Percentiles rank a stretch among this genome's conserved stretches.
Evolutionary conservation across 2,797 vertebrate species (phyloP).

Genomic region (Luscinia megarhynchos): DNA sequence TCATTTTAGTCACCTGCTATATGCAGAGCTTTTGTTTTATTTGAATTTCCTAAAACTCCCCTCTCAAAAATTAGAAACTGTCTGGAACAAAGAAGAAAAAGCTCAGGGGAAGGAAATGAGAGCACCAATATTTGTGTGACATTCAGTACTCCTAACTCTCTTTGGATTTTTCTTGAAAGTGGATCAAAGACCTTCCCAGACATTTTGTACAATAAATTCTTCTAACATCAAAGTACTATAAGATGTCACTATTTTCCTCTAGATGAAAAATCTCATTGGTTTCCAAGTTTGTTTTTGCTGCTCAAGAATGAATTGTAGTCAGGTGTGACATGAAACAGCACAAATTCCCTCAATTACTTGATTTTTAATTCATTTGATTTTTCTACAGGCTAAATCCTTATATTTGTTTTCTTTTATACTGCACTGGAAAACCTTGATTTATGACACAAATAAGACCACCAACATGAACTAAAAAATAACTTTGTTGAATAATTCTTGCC

Average conservation of each 20-base stretch:
- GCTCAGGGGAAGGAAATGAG: slow-evolving; percentile 1
- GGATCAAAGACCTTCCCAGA: slow-evolving; percentile 25
- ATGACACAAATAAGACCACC: not conserved
- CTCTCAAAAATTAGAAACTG: not conserved
- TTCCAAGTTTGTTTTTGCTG: slow-evolving; percentile 5
- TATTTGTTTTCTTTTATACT: not conserved
- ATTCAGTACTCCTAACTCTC: not conserved
- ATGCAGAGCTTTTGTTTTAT: not conserved
- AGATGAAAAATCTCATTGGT: not conserved
- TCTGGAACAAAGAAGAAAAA: not conserved
- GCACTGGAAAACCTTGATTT: not conserved
- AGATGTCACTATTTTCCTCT: not conserved
- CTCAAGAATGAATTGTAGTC: not conserved
- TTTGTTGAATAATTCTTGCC: not conserved
- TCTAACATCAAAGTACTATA: slow-evolving; percentile 29
- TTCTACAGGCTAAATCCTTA: not conserved
- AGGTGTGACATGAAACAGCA: not conserved
- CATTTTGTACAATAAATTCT: slow-evolving; percentile 13
- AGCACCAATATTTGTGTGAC: not conserved
- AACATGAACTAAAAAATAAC: not conserved
- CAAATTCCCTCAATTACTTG: not conserved
- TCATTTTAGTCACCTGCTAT: not conserved
- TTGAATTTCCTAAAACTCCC: not conserved
- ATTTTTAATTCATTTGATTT: not conserved
- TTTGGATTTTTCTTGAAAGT: not conserved